Evolutionary conservation across 2,888 invertebrate genomes (phyloP), one percentile per base, ranked within the genome.

Genomic region (Pocota personata): DNA sequence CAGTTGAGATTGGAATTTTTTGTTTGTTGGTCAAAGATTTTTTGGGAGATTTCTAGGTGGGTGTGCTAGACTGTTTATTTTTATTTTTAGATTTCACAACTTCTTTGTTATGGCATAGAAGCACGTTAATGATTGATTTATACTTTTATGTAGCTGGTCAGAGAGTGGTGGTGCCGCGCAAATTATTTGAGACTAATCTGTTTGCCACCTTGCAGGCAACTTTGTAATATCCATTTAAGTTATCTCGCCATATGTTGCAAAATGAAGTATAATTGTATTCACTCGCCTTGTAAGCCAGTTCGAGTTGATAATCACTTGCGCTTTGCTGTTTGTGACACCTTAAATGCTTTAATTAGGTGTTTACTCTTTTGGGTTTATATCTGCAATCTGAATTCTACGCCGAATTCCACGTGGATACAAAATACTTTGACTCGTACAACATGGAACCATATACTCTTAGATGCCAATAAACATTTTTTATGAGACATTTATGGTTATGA

Each of bases 321-420:
- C 43, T 55, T 24, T 40, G 55, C 55, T 75, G 64, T 75, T 35
- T 75, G 64, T 55, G 46, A 64, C 75, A 55, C 75, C 75, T 75
- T 64, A 75, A 75, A 43, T 14, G 75, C 14, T 55, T 64, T 64
- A 75, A 75, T 75, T 52, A 75, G 55, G 32, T 55, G 43, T 50
- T 55, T 64, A 21, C 62, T 32, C 10, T 50, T 72, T 50, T 69
- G 27, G 73, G 43, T 73, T 40, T 40, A n/a, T 64, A 32, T 19
- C 21, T 19, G 43, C 30, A 35, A 60, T 71, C 72, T 48, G 27
- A 72, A 72, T 72, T 72, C 48, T 50, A n/a, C 37, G 14, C 58
- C 37, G 35, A 46, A 60, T 72, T 60, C 58, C 71, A 72, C 7
- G 24, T 48, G 57, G 27, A 66, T 19, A 21, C n/a, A 4, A 19